Base-by-base conservation (phyloP, 2,888 invertebrate species). In the Muschampia plurimacula region DNA sequence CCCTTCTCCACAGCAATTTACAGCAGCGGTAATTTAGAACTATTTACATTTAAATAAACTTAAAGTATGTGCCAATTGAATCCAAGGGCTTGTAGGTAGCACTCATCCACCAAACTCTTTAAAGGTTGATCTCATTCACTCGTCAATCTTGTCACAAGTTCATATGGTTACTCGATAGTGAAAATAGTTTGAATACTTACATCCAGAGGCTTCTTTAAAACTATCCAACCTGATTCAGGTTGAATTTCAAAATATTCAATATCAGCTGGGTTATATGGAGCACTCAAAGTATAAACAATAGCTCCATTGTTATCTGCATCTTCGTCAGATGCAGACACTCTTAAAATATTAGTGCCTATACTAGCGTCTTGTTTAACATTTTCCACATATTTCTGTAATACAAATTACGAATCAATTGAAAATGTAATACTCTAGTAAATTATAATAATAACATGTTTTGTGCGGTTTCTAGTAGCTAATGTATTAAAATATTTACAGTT, bases 231-330 rank as follows among this genome's bases (percentile, higher is more conserved):
- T 83, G 98, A 98, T 89, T 99, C 98, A 81, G 98, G 97, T 93
- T 99, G 99, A 82, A 99, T 98, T 89, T 98, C 97, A 90, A 99
- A 99, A 93, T 99, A 98, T 87, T 98, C 98, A 85, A 99, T 96
- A 91, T 98, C 98, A 69, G 97, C 96, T 12, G 97, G 97, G 89
- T 98, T 98, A 83, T 97, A 97, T 1, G 98, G 97, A 57, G 98
- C 98, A 82, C 97, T 98, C 82, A 99, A 93, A 60, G 98, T 97
- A 88, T 99, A 99, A 15, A 98, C 96, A 84, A 99, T 98, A 72
- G 98, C 98, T 36, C 99, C 99, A 89, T 99, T 99, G 89, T 98
- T 98, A 85, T 99, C 99, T 49, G 98, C 98, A 95, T 99, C 99
- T 91, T 99, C 99, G 88, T 99, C 99, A 60, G 98, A 99, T 75